Evolutionary conservation across 2,888 invertebrate species (phyloP), one percentile per base, ranked within the genome.

Genomic region (Watsonalla cultraria): DNA sequence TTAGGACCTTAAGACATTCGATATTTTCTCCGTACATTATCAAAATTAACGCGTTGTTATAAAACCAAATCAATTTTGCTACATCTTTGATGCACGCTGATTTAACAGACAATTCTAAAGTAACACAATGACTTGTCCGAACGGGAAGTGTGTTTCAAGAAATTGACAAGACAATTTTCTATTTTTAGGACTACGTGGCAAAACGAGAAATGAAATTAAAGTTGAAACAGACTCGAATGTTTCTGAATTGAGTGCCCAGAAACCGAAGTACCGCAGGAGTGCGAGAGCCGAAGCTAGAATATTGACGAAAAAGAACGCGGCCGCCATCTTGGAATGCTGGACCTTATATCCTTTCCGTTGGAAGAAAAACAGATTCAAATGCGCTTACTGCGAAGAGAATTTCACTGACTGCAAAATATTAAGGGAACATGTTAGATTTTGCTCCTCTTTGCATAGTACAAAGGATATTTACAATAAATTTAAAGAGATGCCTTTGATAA

Each of bases 381-480:
- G 90, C 57, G 80, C 86, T 0, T 90, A 84, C 60, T 90, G 90
- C 59, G 89, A 89, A 53, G 78, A 76, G 2, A 72, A 78, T 54
- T 90, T 87, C 55, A 83, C 80, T 0, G 86, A 86, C 8, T 85
- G 84, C 54, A 55, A 57, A 2, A 66, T 74, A 4, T 67, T 90
- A 0, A 74, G 90, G 56, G 64, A 71, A 0, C 90, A 90, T 54
- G 82, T 89, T 9, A 64, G 73, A 14, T 45, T 67, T 2, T 90
- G 90, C 56, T 68, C 82, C 0, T 57, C 68, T 1, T 70, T 72
- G 13, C 82, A 87, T 54, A 76, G 59, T 15, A 65, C 82, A 5
- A 81, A 80, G 52, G 90, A 88, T 50, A 88, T 90, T 6, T 90
- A 90, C 58, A 83, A 75, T 54, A 90, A 89, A 60, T 89, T 83